These are phyloP conservation scores for Acipenser transmontanus DNA, from an alignment of 2,797 vertebrate species.

Conservation along the genomic window DNA sequence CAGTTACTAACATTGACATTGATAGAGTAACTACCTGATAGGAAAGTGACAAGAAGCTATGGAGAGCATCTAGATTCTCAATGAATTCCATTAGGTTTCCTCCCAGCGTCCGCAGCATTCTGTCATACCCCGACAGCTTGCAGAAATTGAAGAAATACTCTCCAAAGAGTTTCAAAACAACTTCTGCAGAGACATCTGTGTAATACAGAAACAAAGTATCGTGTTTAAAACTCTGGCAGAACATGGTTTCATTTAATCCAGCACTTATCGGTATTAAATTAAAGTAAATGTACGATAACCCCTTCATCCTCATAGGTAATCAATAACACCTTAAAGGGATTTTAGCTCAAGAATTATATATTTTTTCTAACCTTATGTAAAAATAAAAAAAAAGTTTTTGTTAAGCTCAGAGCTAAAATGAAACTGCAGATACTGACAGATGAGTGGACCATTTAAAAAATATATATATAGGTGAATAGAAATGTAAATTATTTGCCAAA, in stretches of 20 bases:
- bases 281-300: background rate
- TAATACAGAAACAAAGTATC: background rate
- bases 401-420: no score
- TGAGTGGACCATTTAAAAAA: no score
- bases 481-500: no score
- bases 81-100: slow-evolving; percentile 69
- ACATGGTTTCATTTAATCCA: background rate
- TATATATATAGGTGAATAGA: no score
- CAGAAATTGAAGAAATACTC: slow-evolving; percentile 73
- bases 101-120: slow-evolving; percentile 67
- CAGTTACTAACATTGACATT: no score
- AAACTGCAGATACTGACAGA: no score
- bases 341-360: no score
- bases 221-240: background rate
- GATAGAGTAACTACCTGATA: slow-evolving; percentile 54
- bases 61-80: slow-evolving; percentile 71
- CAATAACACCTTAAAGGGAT: no score
- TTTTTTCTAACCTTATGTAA: no score
- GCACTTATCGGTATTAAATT: background rate
- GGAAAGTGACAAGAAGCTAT: slow-evolving; percentile 69
- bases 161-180: slow-evolving; percentile 67
- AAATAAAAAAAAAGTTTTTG: no score
- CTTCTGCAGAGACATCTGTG: slow-evolving; percentile 52
- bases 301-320: background rate
- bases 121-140: slow-evolving; percentile 70